Percentiles rank a stretch among this genome's conserved stretches.
phyloP scores from a whole-genome alignment of 2,797 vertebrate genomes.

The Tadarida brasiliensis region DNA sequence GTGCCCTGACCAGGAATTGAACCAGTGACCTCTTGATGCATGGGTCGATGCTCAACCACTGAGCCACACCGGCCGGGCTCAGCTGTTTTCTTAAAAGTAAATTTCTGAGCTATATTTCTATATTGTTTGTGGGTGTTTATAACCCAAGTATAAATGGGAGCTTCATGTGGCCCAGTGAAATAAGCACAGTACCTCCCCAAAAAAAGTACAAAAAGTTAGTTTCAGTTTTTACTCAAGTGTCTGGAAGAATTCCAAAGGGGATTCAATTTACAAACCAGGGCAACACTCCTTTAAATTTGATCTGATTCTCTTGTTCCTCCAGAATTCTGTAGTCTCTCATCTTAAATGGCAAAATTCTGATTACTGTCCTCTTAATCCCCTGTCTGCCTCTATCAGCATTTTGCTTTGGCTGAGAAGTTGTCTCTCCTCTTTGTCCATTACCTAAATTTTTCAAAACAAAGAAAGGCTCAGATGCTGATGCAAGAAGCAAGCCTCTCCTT shows the following conservation, averaged over 20 bases:
- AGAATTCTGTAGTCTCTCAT: neutral
- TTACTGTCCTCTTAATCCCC: neutral
- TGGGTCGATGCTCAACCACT: too few species aligned
- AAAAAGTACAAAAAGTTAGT: neutral
- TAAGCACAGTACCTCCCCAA: neutral
- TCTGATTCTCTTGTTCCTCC: neutral
- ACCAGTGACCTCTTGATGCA: too few species aligned
- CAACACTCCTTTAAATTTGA: neutral
- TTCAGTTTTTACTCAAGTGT: neutral
- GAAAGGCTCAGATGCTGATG: neutral
- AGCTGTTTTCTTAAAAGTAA: neutral
- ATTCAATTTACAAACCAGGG: neutral
- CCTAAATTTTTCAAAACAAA: neutral
- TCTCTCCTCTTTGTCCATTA: neutral
- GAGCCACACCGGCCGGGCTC: neutral
- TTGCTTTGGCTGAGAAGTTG: neutral
- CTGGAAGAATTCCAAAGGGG: neutral
- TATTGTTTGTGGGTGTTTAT: neutral
- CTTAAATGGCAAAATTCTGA: neutral
- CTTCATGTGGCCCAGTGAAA: neutral
- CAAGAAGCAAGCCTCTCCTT: neutral
- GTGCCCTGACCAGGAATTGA: too few species aligned
- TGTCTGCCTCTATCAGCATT: neutral
- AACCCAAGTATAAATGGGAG: neutral
- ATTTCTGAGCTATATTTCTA: neutral